Base-by-base conservation (phyloP, 1,140 invertebrate genomes). In the Aphelinus certus region DNA sequence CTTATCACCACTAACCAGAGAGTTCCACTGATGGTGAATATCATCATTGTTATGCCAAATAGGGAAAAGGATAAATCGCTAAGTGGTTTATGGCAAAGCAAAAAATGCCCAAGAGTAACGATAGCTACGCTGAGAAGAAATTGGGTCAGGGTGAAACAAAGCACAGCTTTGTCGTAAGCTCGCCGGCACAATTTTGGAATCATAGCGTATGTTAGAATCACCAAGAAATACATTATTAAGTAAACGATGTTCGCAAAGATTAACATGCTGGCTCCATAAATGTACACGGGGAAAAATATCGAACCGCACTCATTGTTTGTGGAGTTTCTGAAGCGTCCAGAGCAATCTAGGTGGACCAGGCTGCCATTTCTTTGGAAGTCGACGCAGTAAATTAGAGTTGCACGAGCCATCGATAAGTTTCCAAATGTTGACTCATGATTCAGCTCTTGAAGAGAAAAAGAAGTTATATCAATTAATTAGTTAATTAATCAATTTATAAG, bases 1-100 rank as follows among this genome's bases (percentile, higher is more conserved):
- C 83, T 83, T 66, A 84, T 82, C 46, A 82, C 74, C 46, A 83
- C 77, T 51, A 85, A 70, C 83, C 84, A 84, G 7, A 80, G 66
- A 26, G 80, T 79, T 0, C 75, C 75, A 2, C 78, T 77, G 62
- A 84, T 75, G 3, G 79, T 79, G 1, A 81, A 69, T 64, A 81
- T 84, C 80, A 83, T 79, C 0, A 84, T 45, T 0, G 73, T 46
- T 26, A 83, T 71, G 26, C 83, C 82, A n/a, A 80, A 56, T 1
- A 82, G 7, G 1, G 77, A 65, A 43, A 79, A 81, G 7, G 51
- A 42, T 0, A 62, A 48, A 1, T 7, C 45, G 3, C 62, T 3
- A 0, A 84, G 60, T 2, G 65, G 43, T 26, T 73, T 76, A 67
- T 82, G 79, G 71, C 81, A 85, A 3, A 84, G 77, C 7, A 78